Conservation (phyloP, 2,888 invertebrate genomes). For the Trilocha varians region DNA sequence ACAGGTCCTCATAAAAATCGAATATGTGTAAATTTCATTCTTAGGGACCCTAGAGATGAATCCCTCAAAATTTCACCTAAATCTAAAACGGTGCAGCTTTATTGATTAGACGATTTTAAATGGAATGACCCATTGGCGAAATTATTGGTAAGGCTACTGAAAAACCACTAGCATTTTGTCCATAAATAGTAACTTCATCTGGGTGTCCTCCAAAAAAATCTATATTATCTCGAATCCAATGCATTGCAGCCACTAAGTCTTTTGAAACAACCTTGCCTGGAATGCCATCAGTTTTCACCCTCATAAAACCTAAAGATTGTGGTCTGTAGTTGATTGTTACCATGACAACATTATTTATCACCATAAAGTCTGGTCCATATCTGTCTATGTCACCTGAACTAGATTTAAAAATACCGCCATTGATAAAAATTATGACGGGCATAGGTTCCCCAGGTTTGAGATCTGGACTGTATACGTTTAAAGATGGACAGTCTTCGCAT, state of each 20-base stretch:
- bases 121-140: too few species aligned
- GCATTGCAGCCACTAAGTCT: constrained; percentile 32
- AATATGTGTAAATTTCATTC: too few species aligned
- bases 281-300: constrained; percentile 28
- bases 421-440: constrained; percentile 46
- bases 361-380: constrained; percentile 37
- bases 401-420: constrained; percentile 33
- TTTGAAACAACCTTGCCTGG: constrained; percentile 38
- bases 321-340: constrained; percentile 40
- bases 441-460: constrained; percentile 17
- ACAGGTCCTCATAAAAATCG: too few species aligned
- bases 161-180: constrained; percentile 35
- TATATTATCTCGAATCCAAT: constrained; percentile 32
- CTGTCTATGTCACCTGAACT: constrained; percentile 28
- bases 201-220: constrained; percentile 32
- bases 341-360: constrained; percentile 29
- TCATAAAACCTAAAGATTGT: constrained; percentile 30
- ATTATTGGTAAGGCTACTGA: constrained; percentile 22
- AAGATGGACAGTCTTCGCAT: constrained; percentile 36
- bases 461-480: constrained; percentile 37
- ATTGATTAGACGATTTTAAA: too few species aligned
- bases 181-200: constrained; percentile 32
- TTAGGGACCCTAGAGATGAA: too few species aligned
- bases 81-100: too few species aligned
- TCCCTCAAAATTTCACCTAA: too few species aligned